Evolutionary conservation across 2,113 vertebrate genomes (phyloP).

Genomic region (Alosa alosa): DNA sequence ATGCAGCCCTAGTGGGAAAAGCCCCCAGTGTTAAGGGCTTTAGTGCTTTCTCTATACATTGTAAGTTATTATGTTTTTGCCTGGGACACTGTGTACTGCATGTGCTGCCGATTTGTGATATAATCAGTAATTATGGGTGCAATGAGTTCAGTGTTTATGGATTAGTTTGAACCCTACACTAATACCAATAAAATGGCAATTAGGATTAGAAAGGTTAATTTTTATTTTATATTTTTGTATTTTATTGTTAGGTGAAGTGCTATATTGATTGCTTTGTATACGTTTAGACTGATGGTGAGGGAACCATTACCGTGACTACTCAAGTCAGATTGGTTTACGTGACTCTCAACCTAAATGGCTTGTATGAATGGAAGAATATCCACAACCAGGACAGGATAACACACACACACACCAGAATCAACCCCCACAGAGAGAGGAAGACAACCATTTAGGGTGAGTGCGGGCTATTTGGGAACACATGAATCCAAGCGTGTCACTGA

Average conservation of each 20-base stretch:
- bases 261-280: not conserved
- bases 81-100: not conserved
- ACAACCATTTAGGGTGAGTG: too few species aligned
- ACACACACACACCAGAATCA: too few species aligned
- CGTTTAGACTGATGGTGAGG: too few species aligned
- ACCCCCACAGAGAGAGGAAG: too few species aligned
- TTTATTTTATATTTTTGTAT: too few species aligned
- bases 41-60: not conserved
- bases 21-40: not conserved
- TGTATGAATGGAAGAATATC: too few species aligned
- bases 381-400: too few species aligned
- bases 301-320: too few species aligned
- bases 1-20: not conserved
- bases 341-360: too few species aligned
- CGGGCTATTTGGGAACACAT: too few species aligned
- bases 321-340: too few species aligned
- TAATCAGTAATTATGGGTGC: not conserved
- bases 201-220: not conserved
- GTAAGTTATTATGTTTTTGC: not conserved
- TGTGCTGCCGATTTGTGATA: not conserved
- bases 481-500: too few species aligned
- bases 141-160: not conserved
- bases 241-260: not conserved
- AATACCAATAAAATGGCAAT: not conserved
- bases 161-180: not conserved